These are phyloP conservation scores for Drosophila recens DNA, from an alignment of 2,888 invertebrate genomes.

Conservation along the genomic window DNA sequence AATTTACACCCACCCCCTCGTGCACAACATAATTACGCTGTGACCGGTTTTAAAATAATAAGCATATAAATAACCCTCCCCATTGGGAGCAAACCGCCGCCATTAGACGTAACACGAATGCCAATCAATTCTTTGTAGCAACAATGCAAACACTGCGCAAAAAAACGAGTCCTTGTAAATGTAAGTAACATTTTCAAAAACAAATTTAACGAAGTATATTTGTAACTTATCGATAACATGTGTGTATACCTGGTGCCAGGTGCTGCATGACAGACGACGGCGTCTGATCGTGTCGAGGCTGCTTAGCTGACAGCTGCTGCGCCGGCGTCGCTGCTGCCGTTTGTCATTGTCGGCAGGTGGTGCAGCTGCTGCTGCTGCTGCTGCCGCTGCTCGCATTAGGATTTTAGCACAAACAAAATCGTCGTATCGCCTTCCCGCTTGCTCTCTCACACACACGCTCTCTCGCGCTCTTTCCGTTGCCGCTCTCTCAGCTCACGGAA, in stretches of 20 bases:
- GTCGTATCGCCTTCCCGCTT: slow-evolving; percentile 3
- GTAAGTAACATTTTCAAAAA: slow-evolving; percentile 88
- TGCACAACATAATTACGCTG: slow-evolving; percentile 28
- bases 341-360: slow-evolving; percentile 64
- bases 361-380: slow-evolving; percentile 61
- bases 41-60: slow-evolving; percentile 34
- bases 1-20: slow-evolving; percentile 26
- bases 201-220: neutral
- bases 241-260: slow-evolving; percentile 8
- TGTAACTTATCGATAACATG: slow-evolving; percentile 46
- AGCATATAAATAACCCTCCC: slow-evolving; percentile 19
- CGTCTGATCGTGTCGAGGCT: slow-evolving; percentile 47
- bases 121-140: slow-evolving; percentile 78
- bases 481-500: slow-evolving; percentile 12
- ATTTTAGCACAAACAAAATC: slow-evolving; percentile 58
- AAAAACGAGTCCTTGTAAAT: slow-evolving; percentile 97
- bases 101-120: slow-evolving; percentile 77
- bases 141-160: slow-evolving; percentile 96
- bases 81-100: slow-evolving; percentile 51
- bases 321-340: slow-evolving; percentile 65
- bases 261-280: slow-evolving; percentile 36
- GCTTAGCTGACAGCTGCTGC: slow-evolving; percentile 65
- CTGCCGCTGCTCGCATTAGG: slow-evolving; percentile 38
- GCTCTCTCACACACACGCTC: neutral
- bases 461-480: neutral